phyloP scores from a whole-genome alignment of 2,113 vertebrate species.

The Leucopsar rothschildi region DNA sequence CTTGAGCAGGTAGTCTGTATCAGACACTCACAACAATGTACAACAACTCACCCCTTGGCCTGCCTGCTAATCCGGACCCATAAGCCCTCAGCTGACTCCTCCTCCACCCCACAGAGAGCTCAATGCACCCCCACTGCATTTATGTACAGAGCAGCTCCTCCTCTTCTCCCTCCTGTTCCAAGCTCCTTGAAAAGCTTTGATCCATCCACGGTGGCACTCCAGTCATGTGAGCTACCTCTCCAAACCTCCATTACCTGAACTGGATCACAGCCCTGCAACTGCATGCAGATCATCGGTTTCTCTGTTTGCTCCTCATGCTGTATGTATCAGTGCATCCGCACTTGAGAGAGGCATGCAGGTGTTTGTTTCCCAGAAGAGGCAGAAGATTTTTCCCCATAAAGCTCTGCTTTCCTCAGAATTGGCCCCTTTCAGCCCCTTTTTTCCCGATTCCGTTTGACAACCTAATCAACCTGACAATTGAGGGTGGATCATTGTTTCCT shows the following conservation, averaged over 20 bases:
- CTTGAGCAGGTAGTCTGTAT: not conserved
- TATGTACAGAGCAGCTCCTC: not conserved
- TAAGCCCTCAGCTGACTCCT: not conserved
- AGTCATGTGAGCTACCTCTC: not conserved
- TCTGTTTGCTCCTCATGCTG: not conserved
- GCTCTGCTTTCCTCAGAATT: not conserved
- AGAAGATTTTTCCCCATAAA: not conserved
- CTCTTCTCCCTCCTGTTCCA: not conserved
- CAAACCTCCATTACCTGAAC: not conserved
- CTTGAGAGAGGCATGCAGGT: not conserved
- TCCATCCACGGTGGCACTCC: not conserved
- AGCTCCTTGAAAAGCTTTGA: not conserved
- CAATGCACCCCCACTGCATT: not conserved
- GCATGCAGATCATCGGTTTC: fast-evolving
- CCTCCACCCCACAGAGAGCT: not conserved
- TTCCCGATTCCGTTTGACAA: not conserved
- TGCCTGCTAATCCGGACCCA: not conserved
- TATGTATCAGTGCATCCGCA: not conserved
- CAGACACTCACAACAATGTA: not conserved
- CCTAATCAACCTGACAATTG: not conserved
- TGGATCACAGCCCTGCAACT: not conserved
- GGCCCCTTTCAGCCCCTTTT: not conserved
- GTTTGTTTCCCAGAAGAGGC: not conserved
- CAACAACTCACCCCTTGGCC: not conserved
- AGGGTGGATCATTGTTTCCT: not conserved